Percentiles rank a stretch among this genome's conserved stretches.
Evolutionary conservation across 2,113 vertebrate genomes (phyloP).

Genomic region (Podilymbus podiceps): DNA sequence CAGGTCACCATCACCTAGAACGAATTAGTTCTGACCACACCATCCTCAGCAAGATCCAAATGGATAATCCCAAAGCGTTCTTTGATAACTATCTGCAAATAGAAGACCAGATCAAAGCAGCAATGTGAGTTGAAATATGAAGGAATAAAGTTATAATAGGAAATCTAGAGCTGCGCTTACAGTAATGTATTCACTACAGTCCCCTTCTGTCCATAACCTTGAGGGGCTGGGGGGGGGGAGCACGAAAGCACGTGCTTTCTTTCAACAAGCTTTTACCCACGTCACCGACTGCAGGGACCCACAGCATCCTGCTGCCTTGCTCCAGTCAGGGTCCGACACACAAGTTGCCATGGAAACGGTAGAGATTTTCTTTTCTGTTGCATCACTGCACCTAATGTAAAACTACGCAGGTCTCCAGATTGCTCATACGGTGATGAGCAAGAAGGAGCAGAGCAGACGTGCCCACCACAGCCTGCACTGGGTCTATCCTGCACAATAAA

Average conservation of each 20-base stretch:
- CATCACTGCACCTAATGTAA: background rate
- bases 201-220: background rate
- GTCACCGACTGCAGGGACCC: background rate
- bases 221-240: background rate
- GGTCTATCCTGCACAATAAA: background rate
- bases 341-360: slow-evolving; percentile 48
- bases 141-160: background rate
- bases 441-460: background rate
- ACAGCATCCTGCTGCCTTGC: background rate
- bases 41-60: background rate
- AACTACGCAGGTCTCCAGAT: background rate
- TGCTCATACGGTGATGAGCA: background rate
- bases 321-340: background rate
- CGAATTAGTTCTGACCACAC: background rate
- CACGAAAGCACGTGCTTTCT: background rate
- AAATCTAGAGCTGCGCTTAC: background rate
- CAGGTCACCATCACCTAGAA: background rate
- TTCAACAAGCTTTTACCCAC: background rate
- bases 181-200: background rate
- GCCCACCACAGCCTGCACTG: background rate
- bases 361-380: background rate
- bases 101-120: background rate
- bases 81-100: background rate
- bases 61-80: background rate
- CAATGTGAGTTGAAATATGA: background rate